Evolutionary conservation across 2,888 invertebrate genomes (phyloP).

Genomic region (Agriopis aurantiaria): DNA sequence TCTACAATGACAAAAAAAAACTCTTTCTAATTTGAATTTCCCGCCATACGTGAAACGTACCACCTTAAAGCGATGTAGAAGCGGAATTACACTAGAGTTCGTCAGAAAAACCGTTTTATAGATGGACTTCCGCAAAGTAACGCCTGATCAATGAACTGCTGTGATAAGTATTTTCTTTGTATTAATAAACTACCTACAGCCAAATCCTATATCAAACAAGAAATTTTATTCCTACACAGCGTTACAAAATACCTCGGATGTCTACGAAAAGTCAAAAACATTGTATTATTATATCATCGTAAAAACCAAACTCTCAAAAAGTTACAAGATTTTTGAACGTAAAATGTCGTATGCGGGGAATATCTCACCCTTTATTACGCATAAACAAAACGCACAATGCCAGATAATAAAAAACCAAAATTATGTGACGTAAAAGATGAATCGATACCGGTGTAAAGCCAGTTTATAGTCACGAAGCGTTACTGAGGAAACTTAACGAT

Average conservation of each 20-base stretch:
- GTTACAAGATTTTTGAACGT: slow-evolving; percentile 17
- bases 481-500: slow-evolving; percentile 1
- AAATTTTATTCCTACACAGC: no score
- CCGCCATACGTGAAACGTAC: no score
- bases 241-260: not conserved
- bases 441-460: slow-evolving; percentile 14
- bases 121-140: no score
- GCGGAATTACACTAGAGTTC: no score
- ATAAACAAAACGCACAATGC: slow-evolving; percentile 28
- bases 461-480: slow-evolving; percentile 9
- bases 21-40: no score
- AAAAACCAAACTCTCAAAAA: slow-evolving; percentile 12
- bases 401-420: slow-evolving; percentile 24
- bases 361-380: slow-evolving; percentile 18
- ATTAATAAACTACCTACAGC: no score
- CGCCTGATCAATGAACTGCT: no score
- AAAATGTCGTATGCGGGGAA: slow-evolving; percentile 14
- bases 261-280: slow-evolving; percentile 5
- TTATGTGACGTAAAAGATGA: slow-evolving; percentile 26
- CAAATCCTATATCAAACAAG: no score
- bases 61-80: no score
- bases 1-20: no score
- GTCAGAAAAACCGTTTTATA: no score
- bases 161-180: no score
- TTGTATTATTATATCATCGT: not conserved